Evolutionary conservation across 2,797 vertebrate genomes (phyloP), one percentile per base, ranked within the genome.

Genomic region (Muraenolepis orangiensis): DNA sequence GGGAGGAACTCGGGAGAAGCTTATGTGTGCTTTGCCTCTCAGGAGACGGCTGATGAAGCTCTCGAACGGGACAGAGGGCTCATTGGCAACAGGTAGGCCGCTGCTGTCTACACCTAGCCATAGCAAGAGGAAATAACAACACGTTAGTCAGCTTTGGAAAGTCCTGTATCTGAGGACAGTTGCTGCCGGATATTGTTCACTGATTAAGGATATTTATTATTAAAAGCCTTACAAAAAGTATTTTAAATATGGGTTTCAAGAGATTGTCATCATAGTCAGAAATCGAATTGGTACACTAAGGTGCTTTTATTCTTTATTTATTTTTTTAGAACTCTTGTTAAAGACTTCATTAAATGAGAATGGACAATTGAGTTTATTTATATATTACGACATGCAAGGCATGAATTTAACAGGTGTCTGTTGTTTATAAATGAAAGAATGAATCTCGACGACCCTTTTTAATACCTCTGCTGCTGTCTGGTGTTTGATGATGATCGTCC

Each of bases 21-120:
- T 0, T 98, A 90, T 0, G 97, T 99, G 68, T 93, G 95, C 86
- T 98, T 99, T 78, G 84, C 88, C 0, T 89, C 95, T 14, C 93
- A 94, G 1, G 92, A 95, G 72, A 94, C 93, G 80, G 95, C 94
- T 0, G 91, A 90, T 4, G 90, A 94, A 75, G 97, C 98, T 16
- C 88, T 98, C 66, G 46, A 87, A 70, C 95, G 85, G 80, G 92
- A 98, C 91, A 86, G 86, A 81, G 91, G 96, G 1, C 77, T 94
- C 4, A 98, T 99, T 1, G 96, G 97, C 26, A 94, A 29, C 80
- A 93, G 97, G 97, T 98, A 67, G 7, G 87, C 42, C 57, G 3
- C 42, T 72, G 3, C 67, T 0, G 8, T 68, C 23, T 31, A 68
- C 66, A 29, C 16, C 51, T 1, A 7, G 20, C 51, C 4, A 57